Evolutionary conservation across 2,888 invertebrate genomes (phyloP), one percentile per base, ranked within the genome.

Genomic region (Dicranocentrus wangi): DNA sequence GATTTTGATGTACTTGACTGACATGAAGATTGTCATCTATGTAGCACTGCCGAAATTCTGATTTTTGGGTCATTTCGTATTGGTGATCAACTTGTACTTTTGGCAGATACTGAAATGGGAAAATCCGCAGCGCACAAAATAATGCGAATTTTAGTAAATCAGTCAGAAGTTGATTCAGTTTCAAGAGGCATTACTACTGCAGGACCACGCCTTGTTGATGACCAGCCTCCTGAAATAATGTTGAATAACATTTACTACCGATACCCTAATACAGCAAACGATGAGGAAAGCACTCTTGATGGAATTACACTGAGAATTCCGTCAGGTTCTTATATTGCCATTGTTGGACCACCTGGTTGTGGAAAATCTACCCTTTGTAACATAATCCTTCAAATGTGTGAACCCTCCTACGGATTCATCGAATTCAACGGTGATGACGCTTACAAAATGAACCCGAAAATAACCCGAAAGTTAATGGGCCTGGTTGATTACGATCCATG

Each of bases 251-350:
- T 75, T 0, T 55, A 21, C 21, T 75, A 43, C 58, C 25, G 13
- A 8, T 66, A 58, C 23, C 65, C 75, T 2, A 39, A 51, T 0
- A 39, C 53, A 19, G 27, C 27, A 3, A 25, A 58, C 23, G 32
- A 23, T 19, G 55, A 21, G 1, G 21, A 27, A 13, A 32, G 17
- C 10, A 8, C 17, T 1, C 32, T 84, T 17, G 27, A 53, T 19
- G 63, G 53, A 7, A 60, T 84, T 2, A 72, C 55, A 17, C 21
- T 84, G 17, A 73, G 66, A 15, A 80, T 84, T n/a, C 27, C 47
- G 8, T 60, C 82, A 15, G 28, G 69, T 17, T 61, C 72, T 15
- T 84, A 76, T 60, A 68, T 83, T 0, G 84, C 84, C 1, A 58
- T 84, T 32, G 81, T 84, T 1, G 82, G 84, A 15, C 71, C 60